phyloP scores from a whole-genome alignment of 2,113 vertebrate genomes.

The Ptyas mucosa region DNA sequence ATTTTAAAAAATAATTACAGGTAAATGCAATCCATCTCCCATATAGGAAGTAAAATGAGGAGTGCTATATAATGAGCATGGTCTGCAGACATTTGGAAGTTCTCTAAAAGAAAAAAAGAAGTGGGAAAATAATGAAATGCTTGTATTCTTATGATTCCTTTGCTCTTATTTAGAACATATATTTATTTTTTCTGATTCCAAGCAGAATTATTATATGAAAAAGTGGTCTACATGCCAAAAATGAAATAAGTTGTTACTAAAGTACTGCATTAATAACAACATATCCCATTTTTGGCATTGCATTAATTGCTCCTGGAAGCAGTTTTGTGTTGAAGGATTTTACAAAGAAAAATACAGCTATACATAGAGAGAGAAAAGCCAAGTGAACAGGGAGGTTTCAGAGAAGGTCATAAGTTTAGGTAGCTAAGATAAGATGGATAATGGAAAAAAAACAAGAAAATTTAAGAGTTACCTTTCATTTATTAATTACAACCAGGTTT shows the following conservation, averaged over 20 bases:
- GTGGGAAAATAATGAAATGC: constrained; percentile 39
- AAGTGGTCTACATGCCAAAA: background rate
- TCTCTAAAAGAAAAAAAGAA: constrained; percentile 17
- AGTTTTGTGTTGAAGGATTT: background rate
- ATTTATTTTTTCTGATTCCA: background rate
- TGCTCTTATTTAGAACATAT: constrained; percentile 19
- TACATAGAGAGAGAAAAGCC: background rate
- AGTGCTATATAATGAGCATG: constrained; percentile 15
- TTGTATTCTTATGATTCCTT: constrained; percentile 41
- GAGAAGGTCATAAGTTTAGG: background rate
- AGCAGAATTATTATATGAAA: constrained; percentile 30
- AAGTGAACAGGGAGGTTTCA: background rate
- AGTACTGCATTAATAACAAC: background rate
- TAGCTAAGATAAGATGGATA: background rate
- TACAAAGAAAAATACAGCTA: background rate
- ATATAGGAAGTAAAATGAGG: constrained; percentile 14
- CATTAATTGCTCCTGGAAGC: background rate
- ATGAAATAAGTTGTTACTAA: background rate
- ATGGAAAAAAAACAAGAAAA: background rate
- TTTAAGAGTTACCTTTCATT: background rate
- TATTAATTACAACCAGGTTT: background rate
- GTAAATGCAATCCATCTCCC: background rate
- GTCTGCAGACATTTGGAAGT: constrained; percentile 45
- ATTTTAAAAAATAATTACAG: background rate
- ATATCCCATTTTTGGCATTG: background rate